A percentile compares a stretch with the other conserved stretches of the same genome.
phyloP scores from a whole-genome alignment of 2,888 invertebrate species.

The Apotomis betuletana region DNA sequence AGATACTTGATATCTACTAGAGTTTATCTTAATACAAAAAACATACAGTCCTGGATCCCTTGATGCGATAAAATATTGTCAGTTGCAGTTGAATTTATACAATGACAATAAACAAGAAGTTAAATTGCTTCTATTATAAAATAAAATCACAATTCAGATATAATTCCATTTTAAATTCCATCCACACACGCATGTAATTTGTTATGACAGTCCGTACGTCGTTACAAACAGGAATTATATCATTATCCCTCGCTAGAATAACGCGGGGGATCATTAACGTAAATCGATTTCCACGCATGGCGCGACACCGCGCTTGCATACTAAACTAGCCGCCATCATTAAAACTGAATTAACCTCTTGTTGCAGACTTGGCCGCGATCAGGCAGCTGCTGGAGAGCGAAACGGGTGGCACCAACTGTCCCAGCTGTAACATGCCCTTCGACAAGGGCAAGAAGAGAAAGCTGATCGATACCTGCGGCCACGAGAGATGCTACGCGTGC shows the following conservation, averaged over 20 bases:
- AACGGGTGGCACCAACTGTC: slow-evolving; percentile 88
- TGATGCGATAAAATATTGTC: too few relatives aligned
- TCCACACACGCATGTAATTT: slow-evolving; percentile 58
- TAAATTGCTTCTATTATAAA: slow-evolving; percentile 42
- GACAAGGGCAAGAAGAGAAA: slow-evolving; percentile 98
- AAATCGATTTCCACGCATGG: slow-evolving; percentile 65
- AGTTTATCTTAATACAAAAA: too few relatives aligned
- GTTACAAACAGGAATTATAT: slow-evolving; percentile 54
- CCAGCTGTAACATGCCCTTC: slow-evolving; percentile 96
- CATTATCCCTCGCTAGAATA: slow-evolving; percentile 59
- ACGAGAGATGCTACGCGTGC: slow-evolving; percentile 97
- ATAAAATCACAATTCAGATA: slow-evolving; percentile 47
- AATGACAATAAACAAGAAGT: slow-evolving; percentile 9
- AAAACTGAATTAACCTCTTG: slow-evolving; percentile 51
- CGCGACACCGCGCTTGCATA: slow-evolving; percentile 53
- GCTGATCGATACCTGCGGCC: slow-evolving; percentile 97
- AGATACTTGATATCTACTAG: too few relatives aligned
- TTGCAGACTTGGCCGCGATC: slow-evolving; percentile 93
- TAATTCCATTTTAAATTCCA: slow-evolving; percentile 54
- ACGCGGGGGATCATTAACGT: slow-evolving; percentile 66
- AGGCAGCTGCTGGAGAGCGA: slow-evolving; percentile 91
- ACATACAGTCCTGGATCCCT: too few relatives aligned
- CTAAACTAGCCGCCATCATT: slow-evolving; percentile 45
- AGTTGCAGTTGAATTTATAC: too few relatives aligned
- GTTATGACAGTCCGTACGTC: slow-evolving; percentile 55